These are phyloP conservation scores for Volucella inanis DNA, from an alignment of 2,888 invertebrate genomes.

Conservation along the genomic window DNA sequence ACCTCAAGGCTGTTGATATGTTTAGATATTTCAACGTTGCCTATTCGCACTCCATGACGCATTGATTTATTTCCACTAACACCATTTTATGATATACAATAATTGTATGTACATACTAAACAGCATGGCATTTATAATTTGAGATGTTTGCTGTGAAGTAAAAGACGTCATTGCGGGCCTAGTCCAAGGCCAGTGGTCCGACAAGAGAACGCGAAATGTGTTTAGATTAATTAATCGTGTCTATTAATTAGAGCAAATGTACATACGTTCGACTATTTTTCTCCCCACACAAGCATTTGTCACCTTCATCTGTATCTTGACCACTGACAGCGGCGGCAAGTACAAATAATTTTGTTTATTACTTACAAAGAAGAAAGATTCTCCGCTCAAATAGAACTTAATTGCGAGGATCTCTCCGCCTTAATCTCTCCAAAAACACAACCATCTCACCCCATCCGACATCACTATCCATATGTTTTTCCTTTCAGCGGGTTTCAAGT, in stretches of 20 bases:
- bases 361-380: neutral
- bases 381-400: no score
- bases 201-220: conserved; percentile 39
- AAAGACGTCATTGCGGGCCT: conserved; percentile 53
- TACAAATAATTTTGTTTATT: conserved; percentile 40
- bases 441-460: no score
- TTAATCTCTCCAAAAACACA: no score
- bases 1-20: neutral
- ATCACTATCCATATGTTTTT: no score
- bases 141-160: conserved; percentile 26
- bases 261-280: conserved; percentile 23
- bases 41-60: conserved; percentile 1
- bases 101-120: conserved; percentile 45
- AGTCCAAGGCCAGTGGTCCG: conserved; percentile 45
- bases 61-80: conserved; percentile 20
- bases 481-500: no score
- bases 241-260: conserved; percentile 45
- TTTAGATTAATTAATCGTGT: conserved; percentile 62
- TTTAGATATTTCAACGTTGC: neutral
- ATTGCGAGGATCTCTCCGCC: neutral
- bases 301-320: conserved; percentile 17
- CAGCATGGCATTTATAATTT: conserved; percentile 56
- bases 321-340: neutral
- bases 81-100: conserved; percentile 1
- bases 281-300: conserved; percentile 13